Evolutionary conservation across 2,113 vertebrate species (phyloP).

Genomic region (Ceyx cyanopectus): DNA sequence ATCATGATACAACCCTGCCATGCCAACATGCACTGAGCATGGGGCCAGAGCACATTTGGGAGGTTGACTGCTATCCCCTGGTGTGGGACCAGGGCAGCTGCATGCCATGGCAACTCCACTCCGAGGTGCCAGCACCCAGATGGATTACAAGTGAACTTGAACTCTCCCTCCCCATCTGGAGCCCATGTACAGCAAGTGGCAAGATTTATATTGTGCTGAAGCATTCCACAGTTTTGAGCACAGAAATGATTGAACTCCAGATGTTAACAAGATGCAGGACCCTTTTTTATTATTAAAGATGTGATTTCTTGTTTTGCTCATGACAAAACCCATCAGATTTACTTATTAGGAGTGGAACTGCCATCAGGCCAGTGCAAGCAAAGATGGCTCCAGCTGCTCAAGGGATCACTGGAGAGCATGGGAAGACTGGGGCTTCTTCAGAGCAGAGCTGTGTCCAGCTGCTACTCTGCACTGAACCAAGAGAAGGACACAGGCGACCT

Average conservation of each 20-base stretch:
- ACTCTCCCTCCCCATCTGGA: conserved; percentile 81
- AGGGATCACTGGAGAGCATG: background rate
- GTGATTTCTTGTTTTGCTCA: conserved; percentile 84
- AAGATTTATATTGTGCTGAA: conserved; percentile 86
- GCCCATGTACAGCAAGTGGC: conserved; percentile 77
- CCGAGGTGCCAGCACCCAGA: conserved; percentile 71
- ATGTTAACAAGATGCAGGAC: conserved; percentile 86
- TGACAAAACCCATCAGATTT: conserved; percentile 83
- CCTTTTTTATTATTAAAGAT: conserved; percentile 83
- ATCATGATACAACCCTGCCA: background rate
- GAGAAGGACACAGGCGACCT: background rate
- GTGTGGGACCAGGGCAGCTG: conserved; percentile 28
- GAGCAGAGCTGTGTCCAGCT: background rate
- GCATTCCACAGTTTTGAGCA: conserved; percentile 84
- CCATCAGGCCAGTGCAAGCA: conserved; percentile 54
- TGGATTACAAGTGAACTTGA: conserved; percentile 76
- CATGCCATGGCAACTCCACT: conserved; percentile 59
- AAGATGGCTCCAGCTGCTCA: background rate
- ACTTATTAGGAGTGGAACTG: conserved; percentile 78
- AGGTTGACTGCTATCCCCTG: conserved; percentile 16
- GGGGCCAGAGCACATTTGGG: conserved; percentile 24
- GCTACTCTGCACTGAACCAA: background rate
- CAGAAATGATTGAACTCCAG: conserved; percentile 85
- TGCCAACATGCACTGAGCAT: background rate
- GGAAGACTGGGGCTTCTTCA: background rate